Base-by-base conservation (phyloP, 23 tunicate species). In the Ciona savignyi region DNA sequence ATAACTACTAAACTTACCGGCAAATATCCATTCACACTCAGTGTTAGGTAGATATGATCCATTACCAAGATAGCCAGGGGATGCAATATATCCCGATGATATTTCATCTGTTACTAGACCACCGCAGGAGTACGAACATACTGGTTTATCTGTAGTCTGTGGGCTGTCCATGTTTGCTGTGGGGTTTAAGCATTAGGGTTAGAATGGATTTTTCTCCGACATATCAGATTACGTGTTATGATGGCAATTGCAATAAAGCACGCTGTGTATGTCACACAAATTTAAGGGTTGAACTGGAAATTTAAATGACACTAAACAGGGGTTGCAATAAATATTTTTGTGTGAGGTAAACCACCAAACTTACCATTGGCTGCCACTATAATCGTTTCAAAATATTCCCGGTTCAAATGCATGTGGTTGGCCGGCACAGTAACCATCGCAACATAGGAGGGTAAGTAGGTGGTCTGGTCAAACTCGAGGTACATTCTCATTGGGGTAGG, bases 71-170 rank as follows among this genome's bases (percentile, higher is more conserved):
- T 42, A 83, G 2, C 88, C 88, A 23, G 88, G 88, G 28, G 88
- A 75, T 25, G 32, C 60, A 22, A 83, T 83, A 32, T 32, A 32
- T 2, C 80, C 74, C 23, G 69, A 23, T 23, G 27, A 49, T 11
- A 61, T 33, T 1, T 62, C 76, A 0, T 29, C 29, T 60, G 68
- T 30, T 4, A 83, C 61, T n/a, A 23, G 21, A 0, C 81, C 88
- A 4, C 88, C 88, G 34, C 88, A 83, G 65, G 33, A 9, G 25
- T 51, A 69, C 30, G 70, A 56, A 60, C 88, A 83, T 24, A 76
- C 75, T n/a, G 76, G 27, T 60, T 35, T 62, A 56, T 83, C 88
- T n/a, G 21, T 22, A 72, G 27, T 42, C 31, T 42, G 56, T 42
- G 56, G 56, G 56, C 15, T 42, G 9, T 15, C 56, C 56, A 42